Conservation (phyloP, 2,113 vertebrate species). For the Microtus montanus region DNA sequence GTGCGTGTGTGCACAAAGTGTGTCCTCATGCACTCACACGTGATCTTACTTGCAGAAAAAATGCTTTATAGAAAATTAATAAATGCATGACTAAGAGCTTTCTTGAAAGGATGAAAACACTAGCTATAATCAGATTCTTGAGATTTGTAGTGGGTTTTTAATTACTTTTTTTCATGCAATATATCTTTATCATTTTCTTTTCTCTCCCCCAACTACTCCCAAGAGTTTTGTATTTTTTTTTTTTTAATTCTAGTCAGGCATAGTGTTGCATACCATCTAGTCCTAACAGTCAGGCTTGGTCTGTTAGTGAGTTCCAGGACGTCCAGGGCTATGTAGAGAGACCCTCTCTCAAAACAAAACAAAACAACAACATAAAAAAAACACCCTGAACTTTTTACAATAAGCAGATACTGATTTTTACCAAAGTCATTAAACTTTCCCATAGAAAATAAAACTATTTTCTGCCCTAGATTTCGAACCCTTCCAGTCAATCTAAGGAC, state of each 20-base stretch:
- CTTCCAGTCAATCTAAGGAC: constrained; percentile 21
- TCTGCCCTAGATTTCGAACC: constrained; percentile 28
- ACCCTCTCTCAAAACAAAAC: neutral
- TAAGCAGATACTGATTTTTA: constrained; percentile 39
- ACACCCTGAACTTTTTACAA: constrained; percentile 10
- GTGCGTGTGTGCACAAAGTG: neutral
- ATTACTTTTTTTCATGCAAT: neutral
- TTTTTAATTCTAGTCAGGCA: neutral
- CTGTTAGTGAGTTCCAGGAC: neutral
- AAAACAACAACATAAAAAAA: neutral
- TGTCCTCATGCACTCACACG: neutral
- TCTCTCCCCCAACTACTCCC: neutral
- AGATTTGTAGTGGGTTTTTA: neutral
- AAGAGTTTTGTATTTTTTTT: neutral
- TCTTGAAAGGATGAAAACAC: neutral
- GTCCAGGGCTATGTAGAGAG: neutral
- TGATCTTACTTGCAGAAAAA: constrained; percentile 9
- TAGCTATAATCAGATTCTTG: neutral
- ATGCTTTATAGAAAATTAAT: neutral
- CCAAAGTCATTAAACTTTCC: constrained; percentile 24
- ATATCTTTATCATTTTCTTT: neutral
- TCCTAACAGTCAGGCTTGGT: neutral
- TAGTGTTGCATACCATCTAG: neutral
- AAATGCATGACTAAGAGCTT: neutral
- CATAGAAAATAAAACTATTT: constrained; percentile 21